A percentile compares a stretch with the other conserved stretches of the same genome.
Evolutionary conservation across 2,797 vertebrate genomes (phyloP).

Genomic region (Acestrorhynchus altus): DNA sequence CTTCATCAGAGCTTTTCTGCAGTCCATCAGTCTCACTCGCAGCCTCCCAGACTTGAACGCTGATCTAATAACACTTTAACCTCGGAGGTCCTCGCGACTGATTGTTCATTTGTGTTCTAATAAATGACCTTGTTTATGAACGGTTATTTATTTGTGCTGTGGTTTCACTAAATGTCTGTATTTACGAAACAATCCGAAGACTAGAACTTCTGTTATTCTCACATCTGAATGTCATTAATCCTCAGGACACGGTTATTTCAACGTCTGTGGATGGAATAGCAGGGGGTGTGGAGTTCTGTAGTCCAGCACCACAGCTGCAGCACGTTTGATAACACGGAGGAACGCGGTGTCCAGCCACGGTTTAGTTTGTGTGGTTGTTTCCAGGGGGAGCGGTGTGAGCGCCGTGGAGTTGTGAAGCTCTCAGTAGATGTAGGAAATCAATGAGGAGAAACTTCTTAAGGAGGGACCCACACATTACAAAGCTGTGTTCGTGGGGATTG

Average conservation of each 20-base stretch:
- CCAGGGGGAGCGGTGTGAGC: background rate
- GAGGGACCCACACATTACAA: conserved; percentile 44
- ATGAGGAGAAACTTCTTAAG: conserved; percentile 49
- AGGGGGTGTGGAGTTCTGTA: background rate
- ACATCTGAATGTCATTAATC: conserved; percentile 8
- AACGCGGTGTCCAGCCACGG: conserved; percentile 25
- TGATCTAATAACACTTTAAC: conserved; percentile 12
- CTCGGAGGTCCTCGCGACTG: background rate
- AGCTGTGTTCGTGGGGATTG: conserved; percentile 42
- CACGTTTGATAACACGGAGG: conserved; percentile 63
- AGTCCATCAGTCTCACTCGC: background rate
- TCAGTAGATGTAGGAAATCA: conserved; percentile 40
- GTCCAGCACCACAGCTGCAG: conserved; percentile 66
- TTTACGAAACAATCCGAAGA: background rate
- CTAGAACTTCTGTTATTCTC: background rate
- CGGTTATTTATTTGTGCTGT: conserved; percentile 31
- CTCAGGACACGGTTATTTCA: conserved; percentile 14
- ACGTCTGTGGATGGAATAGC: conserved; percentile 8
- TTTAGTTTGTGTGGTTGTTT: conserved; percentile 62
- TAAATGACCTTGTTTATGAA: conserved; percentile 8
- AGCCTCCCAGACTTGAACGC: background rate
- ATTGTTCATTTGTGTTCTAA: conserved; percentile 8
- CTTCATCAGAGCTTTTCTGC: conserved; percentile 55
- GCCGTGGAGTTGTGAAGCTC: background rate
- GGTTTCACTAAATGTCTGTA: conserved; percentile 33